These are phyloP conservation scores for Scalopus aquaticus DNA, from an alignment of 2,113 vertebrate genomes.

Conservation along the genomic window DNA sequence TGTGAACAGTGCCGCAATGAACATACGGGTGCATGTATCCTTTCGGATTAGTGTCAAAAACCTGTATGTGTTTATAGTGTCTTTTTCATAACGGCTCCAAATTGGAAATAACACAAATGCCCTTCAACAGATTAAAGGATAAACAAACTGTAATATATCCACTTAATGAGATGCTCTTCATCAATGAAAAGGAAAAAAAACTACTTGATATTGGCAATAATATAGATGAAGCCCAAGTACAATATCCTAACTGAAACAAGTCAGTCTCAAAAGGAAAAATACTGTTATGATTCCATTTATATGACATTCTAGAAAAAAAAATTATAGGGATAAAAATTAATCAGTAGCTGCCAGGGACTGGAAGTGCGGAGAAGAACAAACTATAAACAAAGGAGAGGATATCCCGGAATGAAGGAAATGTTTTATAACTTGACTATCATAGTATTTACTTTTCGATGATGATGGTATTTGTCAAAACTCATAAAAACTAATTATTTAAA, in stretches of 20 bases:
- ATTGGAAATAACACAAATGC: background rate
- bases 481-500: background rate
- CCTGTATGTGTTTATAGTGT: background rate
- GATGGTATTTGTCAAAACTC: background rate
- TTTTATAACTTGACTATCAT: background rate
- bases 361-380: background rate
- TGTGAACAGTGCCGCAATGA: no score
- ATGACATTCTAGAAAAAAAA: constrained; percentile 37
- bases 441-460: background rate
- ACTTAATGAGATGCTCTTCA: constrained; percentile 21
- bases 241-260: background rate
- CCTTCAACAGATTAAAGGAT: background rate
- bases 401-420: background rate
- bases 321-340: background rate
- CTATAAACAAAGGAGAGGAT: background rate
- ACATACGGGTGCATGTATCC: no score
- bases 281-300: background rate
- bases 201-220: background rate
- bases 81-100: constrained; percentile 2
- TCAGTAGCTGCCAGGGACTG: background rate
- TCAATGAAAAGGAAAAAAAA: constrained; percentile 37
- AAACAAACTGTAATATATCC: background rate
- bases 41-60: no score
- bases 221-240: background rate
- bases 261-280: background rate